Conservation (phyloP, 2,113 vertebrate genomes). For the Garra rufa region DNA sequence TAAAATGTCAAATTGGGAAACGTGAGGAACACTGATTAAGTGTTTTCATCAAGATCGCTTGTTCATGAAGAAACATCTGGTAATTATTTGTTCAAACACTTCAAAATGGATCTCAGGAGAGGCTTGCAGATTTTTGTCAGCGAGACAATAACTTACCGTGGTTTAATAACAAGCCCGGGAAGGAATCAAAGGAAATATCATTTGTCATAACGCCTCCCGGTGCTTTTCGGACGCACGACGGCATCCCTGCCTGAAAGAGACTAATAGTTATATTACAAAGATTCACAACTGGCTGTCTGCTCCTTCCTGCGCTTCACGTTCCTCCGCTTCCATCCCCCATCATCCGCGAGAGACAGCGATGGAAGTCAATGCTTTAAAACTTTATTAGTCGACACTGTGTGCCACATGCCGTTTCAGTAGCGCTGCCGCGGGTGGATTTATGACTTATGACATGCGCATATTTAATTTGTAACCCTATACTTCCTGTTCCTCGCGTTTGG, state of each 20-base stretch:
- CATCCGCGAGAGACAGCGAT: constrained; percentile 67
- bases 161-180: constrained; percentile 23
- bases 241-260: constrained; percentile 26
- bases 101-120: constrained; percentile 41
- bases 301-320: constrained; percentile 1
- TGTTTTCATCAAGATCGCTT: constrained; percentile 46
- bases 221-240: background rate
- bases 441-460: constrained; percentile 92
- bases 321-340: constrained; percentile 39
- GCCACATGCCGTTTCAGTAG: constrained; percentile 79
- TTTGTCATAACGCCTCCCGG: constrained; percentile 10
- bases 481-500: constrained; percentile 89
- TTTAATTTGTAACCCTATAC: constrained; percentile 99
- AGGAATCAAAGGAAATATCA: constrained; percentile 18
- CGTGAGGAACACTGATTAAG: constrained; percentile 24
- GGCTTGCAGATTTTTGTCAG: constrained; percentile 23
- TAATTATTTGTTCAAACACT: constrained; percentile 56
- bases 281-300: constrained; percentile 46
- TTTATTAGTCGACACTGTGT: constrained; percentile 81
- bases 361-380: constrained; percentile 73
- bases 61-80: constrained; percentile 57
- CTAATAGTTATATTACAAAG: constrained; percentile 52
- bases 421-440: constrained; percentile 81
- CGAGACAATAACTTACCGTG: constrained; percentile 15
- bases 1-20: constrained; percentile 20